phyloP scores from a whole-genome alignment of 1,140 invertebrate species.

The Ptiloglossa arizonensis region DNA sequence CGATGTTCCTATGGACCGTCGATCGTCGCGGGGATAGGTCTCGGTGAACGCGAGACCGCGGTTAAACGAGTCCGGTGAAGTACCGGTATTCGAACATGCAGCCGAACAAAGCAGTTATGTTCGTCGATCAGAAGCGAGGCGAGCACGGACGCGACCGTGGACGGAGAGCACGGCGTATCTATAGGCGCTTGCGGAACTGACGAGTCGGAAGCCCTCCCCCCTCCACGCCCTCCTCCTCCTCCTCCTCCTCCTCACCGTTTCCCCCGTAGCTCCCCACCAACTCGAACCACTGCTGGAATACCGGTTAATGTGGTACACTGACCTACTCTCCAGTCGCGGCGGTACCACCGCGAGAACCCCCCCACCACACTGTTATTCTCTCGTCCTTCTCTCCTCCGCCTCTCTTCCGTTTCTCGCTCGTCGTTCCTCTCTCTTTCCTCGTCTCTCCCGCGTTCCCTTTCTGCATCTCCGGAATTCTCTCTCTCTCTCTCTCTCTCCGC shows the following conservation, averaged over 20 bases:
- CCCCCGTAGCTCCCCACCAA: too few relatives aligned
- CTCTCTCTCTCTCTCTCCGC: background rate
- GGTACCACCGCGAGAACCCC: slow-evolving; percentile 45
- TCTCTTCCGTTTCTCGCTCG: slow-evolving; percentile 48
- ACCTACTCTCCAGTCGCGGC: slow-evolving; percentile 78
- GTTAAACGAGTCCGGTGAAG: background rate
- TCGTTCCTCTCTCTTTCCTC: slow-evolving; percentile 58
- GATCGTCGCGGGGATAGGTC: too few relatives aligned
- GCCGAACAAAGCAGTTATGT: slow-evolving; percentile 35
- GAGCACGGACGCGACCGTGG: slow-evolving; percentile 59
- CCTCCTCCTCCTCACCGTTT: too few relatives aligned
- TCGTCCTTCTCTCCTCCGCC: slow-evolving; percentile 61
- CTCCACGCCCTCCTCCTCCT: slow-evolving; percentile 7
- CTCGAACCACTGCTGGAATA: slow-evolving; percentile 56
- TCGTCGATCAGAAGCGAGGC: slow-evolving; percentile 17
- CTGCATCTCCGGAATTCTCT: slow-evolving; percentile 47
- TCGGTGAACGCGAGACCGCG: background rate
- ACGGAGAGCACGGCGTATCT: slow-evolving; percentile 52
- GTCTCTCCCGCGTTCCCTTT: slow-evolving; percentile 60
- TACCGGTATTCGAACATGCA: slow-evolving; percentile 30
- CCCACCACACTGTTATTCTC: slow-evolving; percentile 66
- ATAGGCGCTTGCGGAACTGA: slow-evolving; percentile 79
- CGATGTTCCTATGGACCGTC: too few relatives aligned
- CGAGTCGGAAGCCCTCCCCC: slow-evolving; percentile 77
- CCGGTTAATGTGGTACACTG: slow-evolving; percentile 82